Evolutionary conservation across 2,888 invertebrate genomes (phyloP).

Genomic region (Melieria picta): DNA sequence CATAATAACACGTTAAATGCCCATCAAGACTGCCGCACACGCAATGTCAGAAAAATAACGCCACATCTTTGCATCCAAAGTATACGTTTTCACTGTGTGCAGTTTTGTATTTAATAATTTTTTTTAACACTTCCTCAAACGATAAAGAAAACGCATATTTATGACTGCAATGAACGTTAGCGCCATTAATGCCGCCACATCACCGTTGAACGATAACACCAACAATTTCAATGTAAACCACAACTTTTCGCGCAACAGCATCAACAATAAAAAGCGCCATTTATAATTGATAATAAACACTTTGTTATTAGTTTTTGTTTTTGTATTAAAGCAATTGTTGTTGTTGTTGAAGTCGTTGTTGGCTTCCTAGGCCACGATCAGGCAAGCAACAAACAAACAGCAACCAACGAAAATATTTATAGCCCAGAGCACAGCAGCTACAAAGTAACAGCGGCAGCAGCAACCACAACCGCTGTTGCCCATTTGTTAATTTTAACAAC

Average conservation of each 20-base stretch:
- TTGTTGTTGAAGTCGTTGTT: not conserved
- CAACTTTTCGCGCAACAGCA: not conserved
- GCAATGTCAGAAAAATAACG: constrained; percentile 18
- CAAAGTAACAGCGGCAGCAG: constrained; percentile 3
- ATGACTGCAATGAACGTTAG: constrained; percentile 19
- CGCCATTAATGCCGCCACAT: constrained; percentile 22
- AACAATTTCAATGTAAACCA: not conserved
- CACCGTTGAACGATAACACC: not conserved
- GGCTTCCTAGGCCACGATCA: not conserved
- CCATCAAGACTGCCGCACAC: constrained; percentile 15
- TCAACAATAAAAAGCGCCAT: constrained; percentile 29
- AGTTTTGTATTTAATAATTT: not conserved
- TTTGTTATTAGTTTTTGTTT: constrained; percentile 28
- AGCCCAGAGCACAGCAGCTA: not conserved
- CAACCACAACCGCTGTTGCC: not conserved
- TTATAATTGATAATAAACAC: constrained; percentile 39
- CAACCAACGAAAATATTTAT: not conserved
- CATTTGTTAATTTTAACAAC: constrained; percentile 1
- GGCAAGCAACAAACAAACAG: not conserved
- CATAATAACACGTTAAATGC: constrained; percentile 23
- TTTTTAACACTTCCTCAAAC: constrained; percentile 34
- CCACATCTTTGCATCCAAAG: constrained; percentile 13
- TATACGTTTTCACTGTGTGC: not conserved
- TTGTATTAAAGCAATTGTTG: not conserved
- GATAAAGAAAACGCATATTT: constrained; percentile 34